Percentiles rank a stretch among this genome's conserved stretches.
phyloP scores from a whole-genome alignment of 2,797 vertebrate genomes.

The Ataeniobius toweri region DNA sequence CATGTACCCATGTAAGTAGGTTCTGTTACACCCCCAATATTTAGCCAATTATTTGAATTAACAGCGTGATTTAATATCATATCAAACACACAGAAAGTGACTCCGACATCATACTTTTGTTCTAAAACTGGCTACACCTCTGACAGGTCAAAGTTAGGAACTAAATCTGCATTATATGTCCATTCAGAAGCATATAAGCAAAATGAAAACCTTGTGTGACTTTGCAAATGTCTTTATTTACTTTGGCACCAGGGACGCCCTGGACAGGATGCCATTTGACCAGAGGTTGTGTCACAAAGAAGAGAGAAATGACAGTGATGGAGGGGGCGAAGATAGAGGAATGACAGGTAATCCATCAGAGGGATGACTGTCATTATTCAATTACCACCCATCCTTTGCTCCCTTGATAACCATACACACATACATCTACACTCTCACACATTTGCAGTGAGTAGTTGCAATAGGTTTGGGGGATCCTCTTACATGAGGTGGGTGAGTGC shows the following conservation, averaged over 20 bases:
- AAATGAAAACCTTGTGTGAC: slow-evolving; percentile 7
- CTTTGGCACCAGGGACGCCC: slow-evolving; percentile 32
- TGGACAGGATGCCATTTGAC: slow-evolving; percentile 56
- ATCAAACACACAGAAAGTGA: not conserved
- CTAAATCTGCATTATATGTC: not conserved
- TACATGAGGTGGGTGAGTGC: slow-evolving; percentile 55
- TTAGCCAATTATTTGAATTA: not conserved
- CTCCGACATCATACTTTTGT: not conserved
- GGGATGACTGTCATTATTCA: slow-evolving; percentile 80
- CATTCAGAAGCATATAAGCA: not conserved
- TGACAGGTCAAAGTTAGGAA: not conserved
- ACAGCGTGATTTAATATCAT: not conserved
- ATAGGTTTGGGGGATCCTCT: slow-evolving; percentile 41
- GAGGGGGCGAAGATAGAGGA: slow-evolving; percentile 60
- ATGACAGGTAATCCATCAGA: slow-evolving; percentile 82
- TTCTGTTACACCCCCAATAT: no score
- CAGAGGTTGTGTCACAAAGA: slow-evolving; percentile 49
- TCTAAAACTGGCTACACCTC: not conserved
- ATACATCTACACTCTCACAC: slow-evolving; percentile 16
- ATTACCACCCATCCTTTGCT: slow-evolving; percentile 79
- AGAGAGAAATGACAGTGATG: slow-evolving; percentile 75
- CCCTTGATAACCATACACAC: slow-evolving; percentile 57
- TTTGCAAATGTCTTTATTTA: slow-evolving; percentile 55
- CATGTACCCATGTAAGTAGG: no score
- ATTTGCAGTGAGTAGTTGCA: slow-evolving; percentile 34